phyloP scores from a whole-genome alignment of 2,113 vertebrate genomes.

The Oncorhynchus mykiss region DNA sequence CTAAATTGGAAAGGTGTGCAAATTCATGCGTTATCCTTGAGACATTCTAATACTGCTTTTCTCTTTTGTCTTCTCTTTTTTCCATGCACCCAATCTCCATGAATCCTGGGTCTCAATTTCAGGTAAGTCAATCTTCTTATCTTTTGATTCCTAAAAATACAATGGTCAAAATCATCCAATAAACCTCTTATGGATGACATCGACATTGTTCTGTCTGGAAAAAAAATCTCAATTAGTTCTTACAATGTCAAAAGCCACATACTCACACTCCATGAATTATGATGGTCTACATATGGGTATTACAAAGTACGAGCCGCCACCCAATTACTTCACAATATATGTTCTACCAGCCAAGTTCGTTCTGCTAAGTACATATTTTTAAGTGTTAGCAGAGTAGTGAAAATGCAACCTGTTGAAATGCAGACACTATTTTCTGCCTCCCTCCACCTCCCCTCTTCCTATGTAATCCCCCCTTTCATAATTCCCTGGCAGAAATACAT shows the following conservation, averaged over 20 bases:
- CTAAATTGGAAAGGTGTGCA: conserved; percentile 10
- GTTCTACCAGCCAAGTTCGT: too few relatives aligned
- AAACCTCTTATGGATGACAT: too few relatives aligned
- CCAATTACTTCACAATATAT: conserved; percentile 29
- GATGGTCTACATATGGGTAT: conserved; percentile 3
- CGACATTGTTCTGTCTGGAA: too few relatives aligned
- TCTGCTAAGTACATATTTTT: too few relatives aligned
- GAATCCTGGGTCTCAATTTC: conserved; percentile 28
- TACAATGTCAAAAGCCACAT: conserved; percentile 8
- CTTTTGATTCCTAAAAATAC: conserved; percentile 3
- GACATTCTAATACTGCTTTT: conserved; percentile 51
- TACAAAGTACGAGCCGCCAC: not conserved
- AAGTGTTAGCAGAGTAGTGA: too few relatives aligned
- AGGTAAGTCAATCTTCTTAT: conserved; percentile 64
- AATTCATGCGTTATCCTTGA: conserved; percentile 10
- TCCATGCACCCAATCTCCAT: conserved; percentile 41
- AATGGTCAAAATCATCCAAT: too few relatives aligned
- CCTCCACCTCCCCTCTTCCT: not conserved
- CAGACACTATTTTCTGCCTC: not conserved
- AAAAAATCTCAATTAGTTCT: not conserved
- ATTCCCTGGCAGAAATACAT: not conserved
- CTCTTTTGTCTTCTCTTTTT: conserved; percentile 34
- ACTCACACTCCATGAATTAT: conserved; percentile 22
- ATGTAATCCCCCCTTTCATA: not conserved
- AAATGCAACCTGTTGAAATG: too few relatives aligned